These are phyloP conservation scores for Melanotaenia boesemani DNA, from an alignment of 2,797 vertebrate species.

Conservation along the genomic window DNA sequence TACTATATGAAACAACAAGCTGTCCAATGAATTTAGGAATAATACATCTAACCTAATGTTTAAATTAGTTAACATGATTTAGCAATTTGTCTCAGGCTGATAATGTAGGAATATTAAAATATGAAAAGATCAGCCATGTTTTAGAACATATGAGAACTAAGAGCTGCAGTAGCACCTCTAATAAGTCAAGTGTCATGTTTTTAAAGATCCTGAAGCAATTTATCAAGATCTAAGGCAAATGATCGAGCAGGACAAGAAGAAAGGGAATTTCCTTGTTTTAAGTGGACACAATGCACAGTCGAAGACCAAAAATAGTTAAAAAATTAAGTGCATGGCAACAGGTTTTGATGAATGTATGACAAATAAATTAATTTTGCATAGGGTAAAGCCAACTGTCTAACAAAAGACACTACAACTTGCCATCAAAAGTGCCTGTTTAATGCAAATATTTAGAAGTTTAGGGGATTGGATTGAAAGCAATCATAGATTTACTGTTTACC, in stretches of 20 bases:
- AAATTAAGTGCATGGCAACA: too few species aligned
- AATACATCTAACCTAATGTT: conserved; percentile 75
- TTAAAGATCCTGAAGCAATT: conserved; percentile 56
- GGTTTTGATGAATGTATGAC: too few species aligned
- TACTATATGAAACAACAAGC: conserved; percentile 76
- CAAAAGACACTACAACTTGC: too few species aligned
- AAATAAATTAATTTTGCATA: too few species aligned
- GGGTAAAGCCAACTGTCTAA: too few species aligned
- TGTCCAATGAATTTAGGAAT: conserved; percentile 75
- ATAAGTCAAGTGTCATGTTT: conserved; percentile 49
- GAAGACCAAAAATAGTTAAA: too few species aligned
- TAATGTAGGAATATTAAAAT: conserved; percentile 53
- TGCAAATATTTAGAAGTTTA: not conserved
- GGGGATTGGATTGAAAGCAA: not conserved
- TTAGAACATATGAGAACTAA: conserved; percentile 46
- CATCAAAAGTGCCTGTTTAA: too few species aligned
- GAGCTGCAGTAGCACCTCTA: conserved; percentile 52
- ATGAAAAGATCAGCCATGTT: conserved; percentile 37
- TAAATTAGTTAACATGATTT: conserved; percentile 75
- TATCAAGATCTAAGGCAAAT: conserved; percentile 38
- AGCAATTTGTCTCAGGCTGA: conserved; percentile 54
- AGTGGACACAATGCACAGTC: not conserved
- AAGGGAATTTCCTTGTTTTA: not conserved
- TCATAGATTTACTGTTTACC: not conserved
- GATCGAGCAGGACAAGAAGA: not conserved